phyloP scores from a whole-genome alignment of 2,888 invertebrate genomes.

The Ochropleura leucogaster region DNA sequence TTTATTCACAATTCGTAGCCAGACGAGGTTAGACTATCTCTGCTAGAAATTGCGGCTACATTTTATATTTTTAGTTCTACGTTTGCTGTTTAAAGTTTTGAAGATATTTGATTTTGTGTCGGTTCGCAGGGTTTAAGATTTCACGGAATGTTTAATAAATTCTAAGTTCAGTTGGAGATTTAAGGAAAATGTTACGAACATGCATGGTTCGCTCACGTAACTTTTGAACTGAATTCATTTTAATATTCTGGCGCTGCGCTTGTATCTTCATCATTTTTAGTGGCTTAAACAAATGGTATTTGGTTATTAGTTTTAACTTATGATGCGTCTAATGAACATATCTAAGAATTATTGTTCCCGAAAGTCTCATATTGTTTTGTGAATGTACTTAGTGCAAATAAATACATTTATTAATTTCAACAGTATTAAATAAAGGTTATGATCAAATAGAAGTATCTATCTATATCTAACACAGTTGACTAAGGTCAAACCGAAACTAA shows the following conservation, averaged over 20 bases:
- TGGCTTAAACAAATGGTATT: neutral
- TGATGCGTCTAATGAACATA: neutral
- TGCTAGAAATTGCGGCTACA: constrained; percentile 53
- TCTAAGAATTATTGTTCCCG: neutral
- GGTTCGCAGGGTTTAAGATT: constrained; percentile 22
- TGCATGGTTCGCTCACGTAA: neutral
- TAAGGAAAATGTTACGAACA: constrained; percentile 15
- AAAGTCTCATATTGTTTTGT: neutral
- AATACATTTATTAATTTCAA: neutral
- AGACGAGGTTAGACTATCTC: constrained; percentile 58
- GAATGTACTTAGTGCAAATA: neutral
- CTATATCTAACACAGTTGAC: constrained; percentile 15
- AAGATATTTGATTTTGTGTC: constrained; percentile 53
- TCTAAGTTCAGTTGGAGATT: neutral
- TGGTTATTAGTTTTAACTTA: neutral
- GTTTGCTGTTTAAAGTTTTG: constrained; percentile 57
- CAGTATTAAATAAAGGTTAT: neutral
- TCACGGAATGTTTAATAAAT: constrained; percentile 45
- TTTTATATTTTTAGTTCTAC: constrained; percentile 54
- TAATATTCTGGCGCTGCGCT: neutral
- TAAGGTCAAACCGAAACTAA: constrained; percentile 55
- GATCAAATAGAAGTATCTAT: constrained; percentile 21
- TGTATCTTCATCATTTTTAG: neutral
- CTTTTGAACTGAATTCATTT: constrained; percentile 1
- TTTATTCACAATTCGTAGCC: constrained; percentile 80